A percentile compares a stretch with the other conserved stretches of the same genome.
Evolutionary conservation across 2,797 vertebrate genomes (phyloP).

Genomic region (Peromyscus attwateri): DNA sequence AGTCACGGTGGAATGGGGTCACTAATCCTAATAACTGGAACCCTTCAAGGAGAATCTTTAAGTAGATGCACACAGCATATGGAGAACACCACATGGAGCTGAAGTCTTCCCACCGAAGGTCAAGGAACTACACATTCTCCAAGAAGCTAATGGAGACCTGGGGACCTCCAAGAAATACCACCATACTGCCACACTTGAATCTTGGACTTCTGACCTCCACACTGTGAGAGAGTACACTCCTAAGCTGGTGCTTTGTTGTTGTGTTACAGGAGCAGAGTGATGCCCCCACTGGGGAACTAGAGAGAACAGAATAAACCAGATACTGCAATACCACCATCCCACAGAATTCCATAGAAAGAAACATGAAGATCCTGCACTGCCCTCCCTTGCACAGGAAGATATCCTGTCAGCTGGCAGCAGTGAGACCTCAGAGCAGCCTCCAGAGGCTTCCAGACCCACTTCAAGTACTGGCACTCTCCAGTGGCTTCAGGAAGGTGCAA

Average conservation of each 20-base stretch:
- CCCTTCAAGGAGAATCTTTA: too few species aligned
- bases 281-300: accelerated
- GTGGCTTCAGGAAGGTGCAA: neutral
- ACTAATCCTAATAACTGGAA: accelerated
- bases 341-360: accelerated
- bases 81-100: accelerated
- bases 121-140: neutral
- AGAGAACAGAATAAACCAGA: too few species aligned
- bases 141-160: accelerated
- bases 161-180: accelerated
- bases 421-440: neutral
- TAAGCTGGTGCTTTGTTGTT: neutral
- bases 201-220: neutral
- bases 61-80: neutral
- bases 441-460: neutral
- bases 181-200: too few species aligned
- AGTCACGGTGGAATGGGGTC: accelerated
- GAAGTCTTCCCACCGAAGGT: accelerated
- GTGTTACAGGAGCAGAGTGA: neutral
- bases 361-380: accelerated
- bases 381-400: neutral
- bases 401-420: too few species aligned
- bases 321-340: accelerated
- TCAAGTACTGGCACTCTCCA: accelerated
- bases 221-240: accelerated